A percentile compares a stretch with the other conserved stretches of the same genome.
Conservation (phyloP, 2,797 vertebrate species). For the Mionectes olivaceus region DNA sequence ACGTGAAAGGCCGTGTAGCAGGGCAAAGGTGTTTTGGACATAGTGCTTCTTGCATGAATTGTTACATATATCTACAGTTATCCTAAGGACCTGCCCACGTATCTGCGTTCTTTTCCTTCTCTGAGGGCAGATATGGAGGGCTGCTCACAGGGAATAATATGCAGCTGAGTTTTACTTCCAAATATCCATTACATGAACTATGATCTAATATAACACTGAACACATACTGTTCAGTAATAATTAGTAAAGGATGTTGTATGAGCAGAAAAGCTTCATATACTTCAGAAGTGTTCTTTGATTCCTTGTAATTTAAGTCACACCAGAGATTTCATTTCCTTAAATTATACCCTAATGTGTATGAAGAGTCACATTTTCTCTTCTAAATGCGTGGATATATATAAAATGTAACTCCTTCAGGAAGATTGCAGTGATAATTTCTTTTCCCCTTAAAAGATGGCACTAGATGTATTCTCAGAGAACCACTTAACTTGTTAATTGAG, state of each 20-base stretch:
- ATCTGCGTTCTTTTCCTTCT: background rate
- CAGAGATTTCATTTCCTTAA: background rate
- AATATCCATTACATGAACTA: background rate
- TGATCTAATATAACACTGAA: background rate
- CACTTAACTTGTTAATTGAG: slow-evolving; percentile 13
- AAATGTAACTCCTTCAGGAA: background rate
- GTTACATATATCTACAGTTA: background rate
- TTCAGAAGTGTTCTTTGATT: background rate
- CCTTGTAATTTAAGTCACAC: background rate
- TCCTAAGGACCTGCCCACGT: background rate
- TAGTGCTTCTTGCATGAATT: background rate
- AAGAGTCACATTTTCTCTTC: background rate
- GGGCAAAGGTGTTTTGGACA: background rate
- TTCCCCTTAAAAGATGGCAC: background rate
- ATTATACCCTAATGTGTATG: background rate
- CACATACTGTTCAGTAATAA: background rate
- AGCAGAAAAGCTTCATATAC: background rate
- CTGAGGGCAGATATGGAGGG: background rate
- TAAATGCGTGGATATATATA: background rate
- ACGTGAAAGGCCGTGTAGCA: background rate
- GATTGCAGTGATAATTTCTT: background rate
- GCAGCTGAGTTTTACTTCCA: background rate
- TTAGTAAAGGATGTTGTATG: background rate
- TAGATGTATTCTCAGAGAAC: background rate
- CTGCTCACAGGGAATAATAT: background rate